Percentiles rank a stretch among this genome's conserved stretches.
These are phyloP conservation scores for Doryteuthis pealeii DNA, from an alignment of 1,140 invertebrate genomes.

Conservation along the genomic window DNA sequence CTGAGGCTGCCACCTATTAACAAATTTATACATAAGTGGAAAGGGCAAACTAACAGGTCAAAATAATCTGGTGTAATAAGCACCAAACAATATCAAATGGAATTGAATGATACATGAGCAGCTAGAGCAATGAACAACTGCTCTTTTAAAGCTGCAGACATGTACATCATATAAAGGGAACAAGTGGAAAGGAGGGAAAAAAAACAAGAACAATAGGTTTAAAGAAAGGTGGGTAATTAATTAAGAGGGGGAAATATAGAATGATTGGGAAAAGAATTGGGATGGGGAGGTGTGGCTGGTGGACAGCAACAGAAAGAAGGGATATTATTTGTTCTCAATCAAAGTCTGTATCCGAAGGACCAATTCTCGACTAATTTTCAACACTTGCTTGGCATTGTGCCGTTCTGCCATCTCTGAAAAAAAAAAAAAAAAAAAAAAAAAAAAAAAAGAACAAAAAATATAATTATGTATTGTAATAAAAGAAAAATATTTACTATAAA, in stretches of 20 bases:
- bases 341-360: constrained; percentile 85
- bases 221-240: not conserved
- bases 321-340: constrained; percentile 73
- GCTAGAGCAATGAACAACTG: too few species aligned
- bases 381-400: constrained; percentile 81
- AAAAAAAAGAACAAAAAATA: too few species aligned
- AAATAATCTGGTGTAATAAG: too few species aligned
- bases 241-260: not conserved
- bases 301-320: not conserved
- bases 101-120: too few species aligned
- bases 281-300: not conserved
- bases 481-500: not conserved
- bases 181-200: not conserved
- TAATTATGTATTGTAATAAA: not conserved
- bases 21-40: too few species aligned
- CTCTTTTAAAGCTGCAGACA: not conserved
- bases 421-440: constrained; percentile 47
- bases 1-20: too few species aligned
- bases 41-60: too few species aligned
- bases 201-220: not conserved
- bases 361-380: constrained; percentile 78
- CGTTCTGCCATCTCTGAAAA: constrained; percentile 91
- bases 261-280: not conserved
- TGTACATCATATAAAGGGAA: not conserved
- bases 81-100: too few species aligned